Evolutionary conservation across 2,888 invertebrate species (phyloP), one percentile per base, ranked within the genome.

Genomic region (Villa cingulata): DNA sequence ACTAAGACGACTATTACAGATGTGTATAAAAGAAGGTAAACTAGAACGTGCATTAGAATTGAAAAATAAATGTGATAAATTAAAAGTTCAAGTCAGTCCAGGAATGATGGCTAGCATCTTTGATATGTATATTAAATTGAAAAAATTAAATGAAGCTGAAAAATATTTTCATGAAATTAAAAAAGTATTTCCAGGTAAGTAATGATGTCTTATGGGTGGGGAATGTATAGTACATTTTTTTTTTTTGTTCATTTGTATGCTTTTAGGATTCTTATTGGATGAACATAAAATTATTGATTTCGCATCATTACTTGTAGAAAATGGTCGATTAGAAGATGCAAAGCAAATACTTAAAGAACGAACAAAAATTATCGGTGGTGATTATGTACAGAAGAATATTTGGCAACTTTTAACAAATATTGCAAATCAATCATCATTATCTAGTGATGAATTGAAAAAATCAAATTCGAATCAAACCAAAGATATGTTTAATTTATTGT

Each of bases 41-140:
- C 54, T 76, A 6, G 52, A 72, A 1, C 72, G 75, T 2, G 79
- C 78, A 0, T 60, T 72, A 18, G 72, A 78, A 53, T 63, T 81
- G 4, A 68, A 72, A 17, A 59, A 68, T 1, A 74, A 74, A 51
- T 77, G 80, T 49, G 69, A 74, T 42, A 61, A 64, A 2, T 66
- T 72, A 42, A 70, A 71, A 48, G 76, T 80, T 2, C 67, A 72
- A 37, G 62, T 74, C 27, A 78, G 80, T 53, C 72, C 79, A 0
- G 83, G 82, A 3, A 81, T 84, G 78, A 73, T 78, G 57, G 76
- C 80, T 1, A 67, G 74, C 2, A 72, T 80, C 42, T 74, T 84
- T 52, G 76, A 80, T 52, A 61, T 77, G 4, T 74, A 78, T 61
- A 72, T 77, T 4, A 75, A 74, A 58, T 63, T 72, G 1, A 74